phyloP scores from a whole-genome alignment of 2,797 vertebrate genomes.

The Lepilemur septentrionalis region DNA sequence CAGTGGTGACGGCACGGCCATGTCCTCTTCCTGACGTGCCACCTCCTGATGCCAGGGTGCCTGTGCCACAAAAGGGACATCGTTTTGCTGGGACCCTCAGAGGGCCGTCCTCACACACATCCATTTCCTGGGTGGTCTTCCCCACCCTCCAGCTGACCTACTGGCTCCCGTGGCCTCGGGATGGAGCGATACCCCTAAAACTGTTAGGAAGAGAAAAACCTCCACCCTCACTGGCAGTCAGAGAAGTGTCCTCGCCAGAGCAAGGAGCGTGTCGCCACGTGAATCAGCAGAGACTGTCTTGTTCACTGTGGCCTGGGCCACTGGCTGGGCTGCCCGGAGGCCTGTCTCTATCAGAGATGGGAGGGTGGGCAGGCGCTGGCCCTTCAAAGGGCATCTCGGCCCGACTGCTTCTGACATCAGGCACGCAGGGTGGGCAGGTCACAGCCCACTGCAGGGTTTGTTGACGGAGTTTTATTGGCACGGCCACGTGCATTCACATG shows the following conservation, averaged over 20 bases:
- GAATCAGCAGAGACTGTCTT: background rate
- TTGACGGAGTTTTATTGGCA: background rate
- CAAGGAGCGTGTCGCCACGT: accelerated
- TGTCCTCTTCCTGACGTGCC: background rate
- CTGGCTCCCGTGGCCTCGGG: background rate
- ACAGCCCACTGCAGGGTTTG: background rate
- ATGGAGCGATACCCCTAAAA: background rate
- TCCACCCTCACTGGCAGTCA: background rate
- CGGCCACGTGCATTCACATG: accelerated
- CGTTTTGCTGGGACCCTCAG: accelerated
- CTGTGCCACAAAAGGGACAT: accelerated
- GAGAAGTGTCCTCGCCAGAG: background rate
- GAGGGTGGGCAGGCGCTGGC: background rate
- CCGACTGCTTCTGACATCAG: background rate
- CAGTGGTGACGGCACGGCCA: accelerated
- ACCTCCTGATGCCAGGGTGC: accelerated
- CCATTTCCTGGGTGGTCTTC: background rate
- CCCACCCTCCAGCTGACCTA: background rate
- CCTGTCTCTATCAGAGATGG: background rate
- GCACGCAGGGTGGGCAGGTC: no score
- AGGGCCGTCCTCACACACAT: accelerated
- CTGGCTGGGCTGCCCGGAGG: background rate
- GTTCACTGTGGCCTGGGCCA: background rate
- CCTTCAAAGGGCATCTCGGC: background rate
- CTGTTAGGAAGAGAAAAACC: background rate